Evolutionary conservation across 2,888 invertebrate species (phyloP).

Genomic region (Meiosimyza platycephala): DNA sequence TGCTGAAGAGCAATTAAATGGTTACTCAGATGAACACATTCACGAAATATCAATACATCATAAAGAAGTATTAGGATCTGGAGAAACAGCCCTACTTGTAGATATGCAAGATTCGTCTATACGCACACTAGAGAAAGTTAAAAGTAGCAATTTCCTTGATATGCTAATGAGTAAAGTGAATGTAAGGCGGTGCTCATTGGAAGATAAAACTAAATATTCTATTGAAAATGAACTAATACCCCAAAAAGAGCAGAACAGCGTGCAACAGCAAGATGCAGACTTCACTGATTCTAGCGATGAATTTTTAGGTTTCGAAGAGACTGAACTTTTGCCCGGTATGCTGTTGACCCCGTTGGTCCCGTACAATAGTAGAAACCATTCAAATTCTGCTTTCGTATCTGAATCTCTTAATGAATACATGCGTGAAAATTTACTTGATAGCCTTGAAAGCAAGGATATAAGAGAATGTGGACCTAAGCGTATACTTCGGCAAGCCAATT

Average conservation of each 20-base stretch:
- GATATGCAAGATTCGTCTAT: neutral
- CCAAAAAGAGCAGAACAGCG: neutral
- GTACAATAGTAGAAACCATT: conserved; percentile 47
- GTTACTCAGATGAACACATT: conserved; percentile 38
- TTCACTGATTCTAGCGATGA: conserved; percentile 51
- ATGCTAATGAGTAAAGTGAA: conserved; percentile 62
- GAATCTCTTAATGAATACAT: conserved; percentile 69
- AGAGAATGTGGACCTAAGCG: conserved; percentile 34
- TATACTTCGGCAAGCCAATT: conserved; percentile 43
- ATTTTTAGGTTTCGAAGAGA: conserved; percentile 64
- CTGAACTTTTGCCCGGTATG: conserved; percentile 61
- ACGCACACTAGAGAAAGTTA: conserved; percentile 7
- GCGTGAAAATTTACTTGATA: conserved; percentile 67
- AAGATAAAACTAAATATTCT: neutral
- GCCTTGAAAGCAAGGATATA: conserved; percentile 46
- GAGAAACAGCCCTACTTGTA: neutral
- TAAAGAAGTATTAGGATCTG: conserved; percentile 6
- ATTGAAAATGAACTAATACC: neutral
- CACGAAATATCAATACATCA: conserved; percentile 40
- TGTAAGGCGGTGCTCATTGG: conserved; percentile 47
- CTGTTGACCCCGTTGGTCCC: conserved; percentile 63
- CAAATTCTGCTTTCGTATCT: conserved; percentile 68
- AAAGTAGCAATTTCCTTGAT: conserved; percentile 56
- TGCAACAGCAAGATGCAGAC: conserved; percentile 15
- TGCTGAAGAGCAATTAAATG: conserved; percentile 32